Evolutionary conservation across 2,888 invertebrate genomes (phyloP).

Genomic region (Ormyrus thymus): DNA sequence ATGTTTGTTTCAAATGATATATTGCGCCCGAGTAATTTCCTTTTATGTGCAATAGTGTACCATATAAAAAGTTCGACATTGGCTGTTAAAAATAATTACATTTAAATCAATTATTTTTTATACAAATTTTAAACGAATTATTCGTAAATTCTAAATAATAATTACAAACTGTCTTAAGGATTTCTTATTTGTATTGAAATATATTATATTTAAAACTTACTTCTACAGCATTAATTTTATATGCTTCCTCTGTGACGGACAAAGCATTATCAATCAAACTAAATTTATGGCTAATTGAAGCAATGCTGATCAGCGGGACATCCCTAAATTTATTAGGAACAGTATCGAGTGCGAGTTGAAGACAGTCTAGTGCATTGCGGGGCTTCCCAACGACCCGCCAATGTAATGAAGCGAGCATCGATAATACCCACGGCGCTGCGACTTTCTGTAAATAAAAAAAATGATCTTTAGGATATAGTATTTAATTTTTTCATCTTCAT

Average conservation of each 20-base stretch:
- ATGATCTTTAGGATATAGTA: not conserved
- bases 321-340: constrained; percentile 80
- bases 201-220: constrained; percentile 68
- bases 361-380: constrained; percentile 83
- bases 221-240: constrained; percentile 80
- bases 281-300: constrained; percentile 82
- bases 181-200: not conserved
- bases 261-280: constrained; percentile 82
- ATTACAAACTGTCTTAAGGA: not conserved
- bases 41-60: constrained; percentile 80
- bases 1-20: constrained; percentile 79
- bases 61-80: constrained; percentile 82
- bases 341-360: constrained; percentile 79
- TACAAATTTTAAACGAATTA: not conserved
- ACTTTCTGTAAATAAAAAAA: constrained; percentile 77
- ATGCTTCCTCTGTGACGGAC: constrained; percentile 79
- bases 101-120: not conserved
- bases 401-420: constrained; percentile 85
- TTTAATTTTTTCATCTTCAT: not conserved
- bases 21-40: constrained; percentile 81
- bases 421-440: constrained; percentile 85
- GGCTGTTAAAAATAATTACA: constrained; percentile 76
- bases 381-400: constrained; percentile 85
- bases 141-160: too few relatives aligned
- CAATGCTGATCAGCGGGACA: constrained; percentile 82